Evolutionary conservation across 2,113 vertebrate genomes (phyloP).

Genomic region (Callithrix jacchus): DNA sequence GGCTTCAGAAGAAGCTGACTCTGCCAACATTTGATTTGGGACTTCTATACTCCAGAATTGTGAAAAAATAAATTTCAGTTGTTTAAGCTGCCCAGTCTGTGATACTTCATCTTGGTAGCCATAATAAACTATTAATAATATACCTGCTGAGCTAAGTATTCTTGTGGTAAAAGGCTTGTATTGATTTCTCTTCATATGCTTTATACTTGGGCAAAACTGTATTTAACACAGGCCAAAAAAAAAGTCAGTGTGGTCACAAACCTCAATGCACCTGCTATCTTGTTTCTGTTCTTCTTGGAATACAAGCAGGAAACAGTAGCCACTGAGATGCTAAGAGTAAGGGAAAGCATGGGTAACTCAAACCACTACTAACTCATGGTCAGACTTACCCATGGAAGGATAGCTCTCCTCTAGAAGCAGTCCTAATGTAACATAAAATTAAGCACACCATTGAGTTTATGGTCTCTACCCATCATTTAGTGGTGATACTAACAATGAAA

Average conservation of each 20-base stretch:
- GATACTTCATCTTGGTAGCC: neutral
- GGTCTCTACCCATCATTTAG: neutral
- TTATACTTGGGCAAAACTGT: neutral
- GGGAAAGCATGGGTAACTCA: neutral
- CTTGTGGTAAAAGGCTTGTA: neutral
- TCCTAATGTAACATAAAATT: neutral
- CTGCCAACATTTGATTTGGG: neutral
- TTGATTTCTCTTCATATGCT: neutral
- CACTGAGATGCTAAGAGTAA: neutral
- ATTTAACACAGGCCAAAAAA: neutral
- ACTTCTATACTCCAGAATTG: neutral
- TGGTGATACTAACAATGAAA: neutral
- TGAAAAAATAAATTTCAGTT: neutral
- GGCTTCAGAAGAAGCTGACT: neutral
- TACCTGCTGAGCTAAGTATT: neutral
- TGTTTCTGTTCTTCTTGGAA: slow-evolving; percentile 2
- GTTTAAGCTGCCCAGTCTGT: neutral
- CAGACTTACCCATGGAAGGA: neutral
- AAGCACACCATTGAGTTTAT: neutral
- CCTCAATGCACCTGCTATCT: neutral
- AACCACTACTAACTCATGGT: neutral
- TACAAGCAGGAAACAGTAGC: neutral
- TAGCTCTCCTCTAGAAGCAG: neutral
- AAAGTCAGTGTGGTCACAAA: neutral
- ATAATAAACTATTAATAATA: neutral